Evolutionary conservation across 2,888 invertebrate species (phyloP).

Genomic region (Agrotis puta): DNA sequence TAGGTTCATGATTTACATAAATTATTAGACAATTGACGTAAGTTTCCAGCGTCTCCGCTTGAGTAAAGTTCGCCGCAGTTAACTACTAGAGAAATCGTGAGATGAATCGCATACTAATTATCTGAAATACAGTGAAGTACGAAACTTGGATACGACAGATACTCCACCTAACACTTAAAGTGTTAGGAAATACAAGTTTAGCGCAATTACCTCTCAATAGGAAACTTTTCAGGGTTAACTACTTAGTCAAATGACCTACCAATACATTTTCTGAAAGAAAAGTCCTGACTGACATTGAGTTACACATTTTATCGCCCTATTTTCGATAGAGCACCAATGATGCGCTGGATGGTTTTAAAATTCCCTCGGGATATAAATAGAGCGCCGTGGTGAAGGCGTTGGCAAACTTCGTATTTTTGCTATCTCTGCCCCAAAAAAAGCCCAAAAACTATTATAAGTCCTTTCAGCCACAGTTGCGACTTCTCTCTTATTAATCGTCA

Average conservation of each 20-base stretch:
- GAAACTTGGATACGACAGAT: neutral
- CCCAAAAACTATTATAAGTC: neutral
- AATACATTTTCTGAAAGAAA: neutral
- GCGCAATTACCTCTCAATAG: neutral
- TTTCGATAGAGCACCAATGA: too few species aligned
- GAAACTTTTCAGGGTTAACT: neutral
- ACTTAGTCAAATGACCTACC: neutral
- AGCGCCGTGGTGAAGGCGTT: neutral
- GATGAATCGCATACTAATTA: constrained; percentile 14
- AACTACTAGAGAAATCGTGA: constrained; percentile 19
- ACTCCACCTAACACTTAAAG: neutral
- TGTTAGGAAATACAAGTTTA: neutral
- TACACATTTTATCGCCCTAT: too few species aligned
- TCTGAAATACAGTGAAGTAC: neutral
- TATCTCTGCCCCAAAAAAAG: neutral
- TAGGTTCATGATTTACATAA: constrained; percentile 48
- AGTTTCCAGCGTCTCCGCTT: constrained; percentile 15
- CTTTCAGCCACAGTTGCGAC: neutral
- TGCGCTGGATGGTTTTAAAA: too few species aligned
- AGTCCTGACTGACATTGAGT: too few species aligned
- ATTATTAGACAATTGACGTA: constrained; percentile 38
- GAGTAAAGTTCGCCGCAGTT: constrained; percentile 6
- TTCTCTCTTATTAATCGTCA: neutral
- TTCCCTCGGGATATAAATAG: too few species aligned
- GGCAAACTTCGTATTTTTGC: neutral